Evolutionary conservation across 2,888 invertebrate species (phyloP).

Genomic region (Eristalis arbustorum): DNA sequence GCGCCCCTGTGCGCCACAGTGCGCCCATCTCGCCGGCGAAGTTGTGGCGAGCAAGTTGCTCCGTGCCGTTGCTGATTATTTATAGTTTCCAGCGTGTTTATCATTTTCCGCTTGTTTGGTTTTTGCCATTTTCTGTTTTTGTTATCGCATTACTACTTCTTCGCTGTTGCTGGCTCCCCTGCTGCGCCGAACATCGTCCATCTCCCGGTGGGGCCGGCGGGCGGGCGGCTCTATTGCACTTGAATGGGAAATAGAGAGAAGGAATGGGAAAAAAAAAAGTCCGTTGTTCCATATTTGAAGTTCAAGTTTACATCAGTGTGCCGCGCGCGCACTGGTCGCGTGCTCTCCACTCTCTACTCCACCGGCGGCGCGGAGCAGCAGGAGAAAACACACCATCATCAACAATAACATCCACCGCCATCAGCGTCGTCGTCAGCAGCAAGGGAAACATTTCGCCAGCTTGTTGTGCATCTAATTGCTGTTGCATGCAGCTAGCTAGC

Average conservation of each 20-base stretch:
- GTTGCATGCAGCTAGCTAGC: slow-evolving; percentile 20
- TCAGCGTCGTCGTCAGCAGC: background rate
- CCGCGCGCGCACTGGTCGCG: background rate
- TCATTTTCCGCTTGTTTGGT: slow-evolving; percentile 47
- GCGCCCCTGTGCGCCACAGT: background rate
- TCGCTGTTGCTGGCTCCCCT: background rate
- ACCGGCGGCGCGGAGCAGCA: background rate
- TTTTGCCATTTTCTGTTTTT: slow-evolving; percentile 37
- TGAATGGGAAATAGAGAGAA: slow-evolving; percentile 21
- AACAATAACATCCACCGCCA: background rate
- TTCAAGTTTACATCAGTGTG: slow-evolving; percentile 60
- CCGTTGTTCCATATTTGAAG: slow-evolving; percentile 63
- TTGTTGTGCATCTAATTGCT: slow-evolving; percentile 38
- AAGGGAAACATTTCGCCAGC: slow-evolving; percentile 19
- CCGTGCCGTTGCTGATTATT: slow-evolving; percentile 33
- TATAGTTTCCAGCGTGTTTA: slow-evolving; percentile 46
- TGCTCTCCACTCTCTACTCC: background rate
- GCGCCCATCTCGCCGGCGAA: background rate
- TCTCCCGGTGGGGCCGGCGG: background rate
- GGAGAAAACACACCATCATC: slow-evolving; percentile 7
- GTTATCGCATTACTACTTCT: slow-evolving; percentile 28
- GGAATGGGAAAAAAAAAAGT: background rate
- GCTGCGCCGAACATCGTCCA: background rate
- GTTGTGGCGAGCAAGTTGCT: background rate
- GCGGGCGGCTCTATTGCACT: slow-evolving; percentile 40